phyloP scores from a whole-genome alignment of 2,888 invertebrate species.

The Eurytoma californica region DNA sequence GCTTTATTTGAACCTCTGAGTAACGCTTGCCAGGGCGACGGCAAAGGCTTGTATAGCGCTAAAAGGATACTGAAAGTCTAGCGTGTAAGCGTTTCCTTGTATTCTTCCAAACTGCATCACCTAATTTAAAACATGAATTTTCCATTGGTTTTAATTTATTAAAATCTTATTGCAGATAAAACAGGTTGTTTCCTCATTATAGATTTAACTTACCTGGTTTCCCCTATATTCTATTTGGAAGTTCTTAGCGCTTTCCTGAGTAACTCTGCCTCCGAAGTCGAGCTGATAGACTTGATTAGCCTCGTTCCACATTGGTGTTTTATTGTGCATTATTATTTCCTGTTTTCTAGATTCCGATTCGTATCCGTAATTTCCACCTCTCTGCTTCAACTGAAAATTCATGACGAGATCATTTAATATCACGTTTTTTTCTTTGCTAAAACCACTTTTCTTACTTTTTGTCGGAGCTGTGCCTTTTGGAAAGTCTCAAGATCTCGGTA shows the following conservation, averaged over 20 bases:
- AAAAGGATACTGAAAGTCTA: conserved; percentile 99
- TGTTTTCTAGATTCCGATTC: conserved; percentile 72
- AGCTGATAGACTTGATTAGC: conserved; percentile 99
- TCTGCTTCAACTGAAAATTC: conserved; percentile 81
- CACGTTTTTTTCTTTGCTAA: background rate
- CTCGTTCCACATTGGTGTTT: conserved; percentile 99
- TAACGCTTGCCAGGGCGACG: conserved; percentile 97
- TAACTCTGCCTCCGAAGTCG: conserved; percentile 99
- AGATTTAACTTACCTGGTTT: conserved; percentile 85
- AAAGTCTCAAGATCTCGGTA: conserved; percentile 92
- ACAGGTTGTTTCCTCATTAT: background rate
- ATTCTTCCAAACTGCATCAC: conserved; percentile 99
- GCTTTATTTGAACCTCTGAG: conserved; percentile 90
- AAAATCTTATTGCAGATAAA: too few relatives aligned
- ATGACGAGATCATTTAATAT: background rate
- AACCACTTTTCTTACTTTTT: conserved; percentile 81
- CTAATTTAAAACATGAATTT: conserved; percentile 76
- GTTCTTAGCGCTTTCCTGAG: conserved; percentile 99
- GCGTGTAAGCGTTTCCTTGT: conserved; percentile 97
- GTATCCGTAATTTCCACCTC: conserved; percentile 64
- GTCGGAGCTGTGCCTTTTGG: conserved; percentile 92
- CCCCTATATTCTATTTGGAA: conserved; percentile 98
- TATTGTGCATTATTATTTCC: conserved; percentile 97
- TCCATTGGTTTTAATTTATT: too few relatives aligned
- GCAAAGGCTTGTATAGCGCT: conserved; percentile 98